Conservation (phyloP, 2,113 vertebrate species). For the Toxotes jaculatrix region DNA sequence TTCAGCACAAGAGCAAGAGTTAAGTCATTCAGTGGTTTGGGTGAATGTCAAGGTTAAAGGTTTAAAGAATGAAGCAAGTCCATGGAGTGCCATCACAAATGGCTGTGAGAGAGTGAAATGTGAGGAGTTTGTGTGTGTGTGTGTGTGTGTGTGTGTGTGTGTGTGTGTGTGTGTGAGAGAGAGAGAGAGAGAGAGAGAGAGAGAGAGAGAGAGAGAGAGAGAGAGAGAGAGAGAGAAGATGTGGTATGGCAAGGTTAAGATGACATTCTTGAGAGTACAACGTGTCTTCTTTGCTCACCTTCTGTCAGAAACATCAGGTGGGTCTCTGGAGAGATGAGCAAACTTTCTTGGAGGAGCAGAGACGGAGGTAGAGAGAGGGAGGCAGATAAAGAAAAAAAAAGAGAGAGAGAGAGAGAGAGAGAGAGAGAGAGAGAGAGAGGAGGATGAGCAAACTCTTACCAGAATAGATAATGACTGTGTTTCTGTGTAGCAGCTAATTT, state of each 20-base stretch:
- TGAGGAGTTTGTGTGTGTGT: constrained; percentile 17
- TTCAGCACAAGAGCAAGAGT: constrained; percentile 44
- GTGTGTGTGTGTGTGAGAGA: constrained; percentile 5
- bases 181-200: no score
- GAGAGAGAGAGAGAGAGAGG: neutral
- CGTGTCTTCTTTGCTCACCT: constrained; percentile 66
- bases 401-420: constrained; percentile 1
- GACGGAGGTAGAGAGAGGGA: constrained; percentile 23
- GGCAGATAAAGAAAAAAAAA: neutral
- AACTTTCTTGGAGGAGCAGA: constrained; percentile 56
- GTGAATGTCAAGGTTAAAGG: constrained; percentile 28
- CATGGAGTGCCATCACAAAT: constrained; percentile 32
- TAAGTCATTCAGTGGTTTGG: constrained; percentile 55
- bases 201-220: no score
- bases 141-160: constrained; percentile 15
- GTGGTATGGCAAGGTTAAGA: constrained; percentile 59
- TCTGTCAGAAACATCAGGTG: constrained; percentile 80
- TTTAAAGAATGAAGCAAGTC: constrained; percentile 32
- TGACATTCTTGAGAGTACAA: constrained; percentile 70
- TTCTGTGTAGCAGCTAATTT: constrained; percentile 12
- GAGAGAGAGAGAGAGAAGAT: no score
- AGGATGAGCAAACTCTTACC: constrained; percentile 65
- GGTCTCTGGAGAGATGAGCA: constrained; percentile 67
- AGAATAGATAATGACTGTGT: constrained; percentile 52
- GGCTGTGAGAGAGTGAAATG: constrained; percentile 3